A percentile compares a stretch with the other conserved stretches of the same genome.
These are phyloP conservation scores for Anabacerthia variegaticeps DNA, from an alignment of 2,797 vertebrate genomes.

Conservation along the genomic window DNA sequence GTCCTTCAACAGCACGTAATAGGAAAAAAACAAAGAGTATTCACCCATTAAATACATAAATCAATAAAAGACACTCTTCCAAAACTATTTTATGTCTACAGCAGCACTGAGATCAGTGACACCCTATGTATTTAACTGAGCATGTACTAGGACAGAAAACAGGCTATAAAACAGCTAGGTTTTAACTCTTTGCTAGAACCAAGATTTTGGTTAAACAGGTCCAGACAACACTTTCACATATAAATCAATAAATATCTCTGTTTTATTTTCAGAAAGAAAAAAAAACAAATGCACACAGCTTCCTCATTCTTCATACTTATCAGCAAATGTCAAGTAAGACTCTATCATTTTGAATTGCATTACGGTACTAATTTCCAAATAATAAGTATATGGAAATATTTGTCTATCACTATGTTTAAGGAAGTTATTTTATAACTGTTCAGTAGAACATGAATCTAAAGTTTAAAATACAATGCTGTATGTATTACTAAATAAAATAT, in stretches of 20 bases:
- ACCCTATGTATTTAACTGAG: background rate
- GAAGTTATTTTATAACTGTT: background rate
- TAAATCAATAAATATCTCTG: background rate
- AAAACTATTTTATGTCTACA: background rate
- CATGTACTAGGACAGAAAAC: background rate
- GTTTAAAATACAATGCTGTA: background rate
- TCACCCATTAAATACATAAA: background rate
- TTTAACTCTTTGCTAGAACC: background rate
- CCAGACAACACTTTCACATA: background rate
- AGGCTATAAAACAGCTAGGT: fast-evolving
- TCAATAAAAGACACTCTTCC: background rate
- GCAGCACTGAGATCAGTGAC: background rate
- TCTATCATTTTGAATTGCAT: background rate
- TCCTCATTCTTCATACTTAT: background rate
- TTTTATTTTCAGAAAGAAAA: background rate
- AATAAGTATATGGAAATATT: background rate
- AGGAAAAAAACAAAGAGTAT: background rate
- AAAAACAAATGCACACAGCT: background rate
- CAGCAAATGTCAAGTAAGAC: background rate
- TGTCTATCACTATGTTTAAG: background rate
- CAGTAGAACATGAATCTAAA: background rate
- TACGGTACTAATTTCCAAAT: background rate
- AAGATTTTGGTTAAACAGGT: background rate
- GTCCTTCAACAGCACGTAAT: background rate
- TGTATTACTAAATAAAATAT: background rate